Conservation (phyloP, 2,113 vertebrate genomes). For the Falcunculus frontatus region DNA sequence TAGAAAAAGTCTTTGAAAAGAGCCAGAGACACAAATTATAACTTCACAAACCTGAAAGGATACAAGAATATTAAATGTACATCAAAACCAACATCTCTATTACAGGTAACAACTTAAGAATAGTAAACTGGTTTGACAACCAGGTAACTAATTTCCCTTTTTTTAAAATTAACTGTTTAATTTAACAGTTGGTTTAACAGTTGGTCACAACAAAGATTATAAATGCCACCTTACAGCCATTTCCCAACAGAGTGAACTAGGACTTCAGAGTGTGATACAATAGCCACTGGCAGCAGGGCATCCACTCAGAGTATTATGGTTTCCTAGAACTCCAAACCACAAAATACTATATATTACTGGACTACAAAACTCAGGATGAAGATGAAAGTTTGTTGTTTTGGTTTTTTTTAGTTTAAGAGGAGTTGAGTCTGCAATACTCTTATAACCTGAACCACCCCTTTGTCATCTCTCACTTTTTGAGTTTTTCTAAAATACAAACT, state of each 20-base stretch:
- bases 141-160: neutral
- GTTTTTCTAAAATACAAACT: neutral
- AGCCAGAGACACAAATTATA: neutral
- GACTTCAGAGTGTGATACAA: neutral
- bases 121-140: neutral
- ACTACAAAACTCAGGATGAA: neutral
- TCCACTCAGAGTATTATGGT: neutral
- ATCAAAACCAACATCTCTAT: neutral
- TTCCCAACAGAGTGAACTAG: neutral
- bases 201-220: neutral
- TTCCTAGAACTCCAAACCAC: neutral
- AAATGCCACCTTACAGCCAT: neutral
- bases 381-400: neutral
- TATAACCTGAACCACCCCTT: neutral
- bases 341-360: neutral
- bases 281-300: neutral
- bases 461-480: neutral
- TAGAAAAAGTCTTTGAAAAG: neutral
- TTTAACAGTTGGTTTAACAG: neutral
- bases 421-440: neutral
- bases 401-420: neutral
- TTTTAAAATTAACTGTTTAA: neutral
- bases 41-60: neutral
- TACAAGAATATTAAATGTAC: neutral
- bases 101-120: neutral